Percentiles rank a stretch among this genome's conserved stretches.
Evolutionary conservation across 2,797 vertebrate species (phyloP).

Genomic region (Leptatherina wallacei): DNA sequence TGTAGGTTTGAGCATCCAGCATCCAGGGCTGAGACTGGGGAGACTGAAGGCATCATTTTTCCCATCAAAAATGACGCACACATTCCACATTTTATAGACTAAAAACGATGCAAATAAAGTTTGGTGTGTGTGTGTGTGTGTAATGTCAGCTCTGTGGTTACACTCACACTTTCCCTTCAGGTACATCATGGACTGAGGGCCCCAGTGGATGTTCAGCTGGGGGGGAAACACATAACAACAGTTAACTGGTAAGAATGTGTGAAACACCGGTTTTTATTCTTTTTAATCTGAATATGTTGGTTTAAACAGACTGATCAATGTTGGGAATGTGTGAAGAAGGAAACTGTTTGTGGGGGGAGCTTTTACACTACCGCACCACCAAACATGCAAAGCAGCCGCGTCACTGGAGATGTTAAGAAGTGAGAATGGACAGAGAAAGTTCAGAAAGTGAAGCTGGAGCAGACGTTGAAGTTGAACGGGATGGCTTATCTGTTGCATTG

Average conservation of each 20-base stretch:
- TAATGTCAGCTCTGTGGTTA: neutral
- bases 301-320: no score
- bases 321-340: neutral
- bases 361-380: neutral
- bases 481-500: neutral
- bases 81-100: no score
- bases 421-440: no score
- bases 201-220: conserved; percentile 80
- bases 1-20: no score
- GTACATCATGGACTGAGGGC: conserved; percentile 87
- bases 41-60: no score
- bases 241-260: neutral
- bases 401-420: no score
- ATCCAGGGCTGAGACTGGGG: neutral
- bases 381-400: neutral
- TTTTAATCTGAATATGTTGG: neutral
- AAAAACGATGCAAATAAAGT: no score
- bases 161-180: conserved; percentile 85
- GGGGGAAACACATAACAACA: conserved; percentile 7
- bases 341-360: neutral
- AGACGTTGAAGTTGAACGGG: no score
- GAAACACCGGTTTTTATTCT: neutral
- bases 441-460: no score
- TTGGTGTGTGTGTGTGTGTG: neutral
- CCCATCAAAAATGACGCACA: no score